Conservation (phyloP, 2,888 invertebrate species). For the Bombylius discolor region DNA sequence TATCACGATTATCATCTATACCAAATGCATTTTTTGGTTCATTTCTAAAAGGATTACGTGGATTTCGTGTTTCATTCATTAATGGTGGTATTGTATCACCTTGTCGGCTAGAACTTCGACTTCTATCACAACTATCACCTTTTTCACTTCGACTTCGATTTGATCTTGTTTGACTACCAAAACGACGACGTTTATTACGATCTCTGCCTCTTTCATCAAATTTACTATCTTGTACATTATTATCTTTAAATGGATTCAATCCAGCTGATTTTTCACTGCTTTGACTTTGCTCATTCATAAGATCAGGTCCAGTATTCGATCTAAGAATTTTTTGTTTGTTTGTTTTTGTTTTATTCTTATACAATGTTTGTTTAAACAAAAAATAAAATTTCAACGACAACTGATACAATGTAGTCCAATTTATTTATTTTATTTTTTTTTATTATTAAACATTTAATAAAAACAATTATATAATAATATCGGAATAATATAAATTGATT, state of each 20-base stretch:
- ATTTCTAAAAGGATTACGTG: constrained; percentile 5
- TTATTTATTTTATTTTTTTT: too few relatives aligned
- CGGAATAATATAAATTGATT: too few relatives aligned
- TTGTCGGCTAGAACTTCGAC: constrained; percentile 2
- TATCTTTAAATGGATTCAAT: too few relatives aligned
- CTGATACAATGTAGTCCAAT: too few relatives aligned
- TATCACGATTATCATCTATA: neutral
- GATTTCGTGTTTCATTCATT: neutral
- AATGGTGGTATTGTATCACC: neutral
- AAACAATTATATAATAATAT: too few relatives aligned
- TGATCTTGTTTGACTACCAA: neutral
- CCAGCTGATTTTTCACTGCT: constrained; percentile 1
- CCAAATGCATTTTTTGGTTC: neutral
- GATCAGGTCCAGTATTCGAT: neutral
- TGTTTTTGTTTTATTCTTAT: too few relatives aligned
- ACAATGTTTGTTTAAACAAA: too few relatives aligned
- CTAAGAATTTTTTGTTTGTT: neutral
- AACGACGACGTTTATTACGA: neutral
- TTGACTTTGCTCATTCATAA: neutral
- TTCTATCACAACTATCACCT: constrained; percentile 1
- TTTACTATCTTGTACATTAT: too few relatives aligned
- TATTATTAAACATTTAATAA: too few relatives aligned
- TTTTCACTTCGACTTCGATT: neutral
- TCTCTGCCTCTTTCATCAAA: neutral
- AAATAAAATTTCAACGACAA: too few relatives aligned